Evolutionary conservation across 2,888 invertebrate species (phyloP).

Genomic region (Drepanosiphum platanoidis): DNA sequence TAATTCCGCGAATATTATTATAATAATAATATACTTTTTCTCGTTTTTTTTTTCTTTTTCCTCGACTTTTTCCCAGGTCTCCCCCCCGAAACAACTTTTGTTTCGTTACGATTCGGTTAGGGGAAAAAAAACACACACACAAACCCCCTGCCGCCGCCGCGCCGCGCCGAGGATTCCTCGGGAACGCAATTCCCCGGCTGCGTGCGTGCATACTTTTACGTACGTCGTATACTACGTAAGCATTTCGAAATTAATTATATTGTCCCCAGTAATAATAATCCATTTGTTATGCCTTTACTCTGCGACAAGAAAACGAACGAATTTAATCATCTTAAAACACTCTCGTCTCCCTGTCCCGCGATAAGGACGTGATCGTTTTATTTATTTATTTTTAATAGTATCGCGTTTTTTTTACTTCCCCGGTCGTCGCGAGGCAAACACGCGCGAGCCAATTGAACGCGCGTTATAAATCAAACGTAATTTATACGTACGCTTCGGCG

Average conservation of each 20-base stretch:
- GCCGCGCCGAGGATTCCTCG: too few species aligned
- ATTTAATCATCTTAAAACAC: slow-evolving; percentile 42
- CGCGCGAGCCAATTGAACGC: background rate
- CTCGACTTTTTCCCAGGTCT: slow-evolving; percentile 22
- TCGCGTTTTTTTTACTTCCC: background rate
- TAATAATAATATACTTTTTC: slow-evolving; percentile 12
- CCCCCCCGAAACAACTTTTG: slow-evolving; percentile 14
- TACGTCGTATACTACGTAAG: background rate
- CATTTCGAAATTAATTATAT: slow-evolving; percentile 23
- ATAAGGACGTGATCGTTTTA: background rate
- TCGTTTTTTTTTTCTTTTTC: background rate
- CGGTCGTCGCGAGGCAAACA: background rate
- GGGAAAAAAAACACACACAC: slow-evolving; percentile 21
- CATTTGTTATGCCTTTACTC: too few species aligned
- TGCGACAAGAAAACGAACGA: background rate
- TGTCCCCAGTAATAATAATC: background rate
- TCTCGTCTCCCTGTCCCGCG: background rate
- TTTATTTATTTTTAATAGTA: background rate
- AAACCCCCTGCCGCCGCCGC: too few species aligned
- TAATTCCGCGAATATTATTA: slow-evolving; percentile 37
- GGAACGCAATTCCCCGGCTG: slow-evolving; percentile 21
- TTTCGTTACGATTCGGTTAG: slow-evolving; percentile 25
- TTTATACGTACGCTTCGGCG: too few species aligned
- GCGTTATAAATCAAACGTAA: background rate
- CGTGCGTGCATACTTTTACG: slow-evolving; percentile 31